Evolutionary conservation across 2,888 invertebrate genomes (phyloP), one percentile per base, ranked within the genome.

Genomic region (Phalera bucephala): DNA sequence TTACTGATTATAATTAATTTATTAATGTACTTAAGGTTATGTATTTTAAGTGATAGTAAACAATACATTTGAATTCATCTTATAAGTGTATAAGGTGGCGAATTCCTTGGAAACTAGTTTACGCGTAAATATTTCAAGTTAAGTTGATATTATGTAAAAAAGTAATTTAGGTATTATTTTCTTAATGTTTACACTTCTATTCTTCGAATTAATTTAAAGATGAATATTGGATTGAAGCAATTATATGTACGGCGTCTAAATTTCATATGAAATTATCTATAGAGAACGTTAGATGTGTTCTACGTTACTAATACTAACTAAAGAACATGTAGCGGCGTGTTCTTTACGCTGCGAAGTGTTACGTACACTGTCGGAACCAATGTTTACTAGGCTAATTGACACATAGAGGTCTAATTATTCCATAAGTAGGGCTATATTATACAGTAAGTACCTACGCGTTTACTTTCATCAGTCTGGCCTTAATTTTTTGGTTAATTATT

Each of bases 341-440:
- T 51, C 63, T 68, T 52, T 62, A 56, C 66, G 65, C 72, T 69
- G 69, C 50, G 67, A 55, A 48, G 46, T 40, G 40, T 53, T 67
- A 60, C 54, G 59, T 50, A 67, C 71, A 66, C 67, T 55, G 65
- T 76, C 56, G 69, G 86, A 86, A 84, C 87, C 87, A 86, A 86
- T 83, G 70, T 78, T 71, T 52, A 66, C 45, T 85, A 83, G 73
- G 70, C 58, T 80, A 74, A 72, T 58, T 51, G 51, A 72, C 63
- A 71, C 63, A 58, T 71, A 76, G 67, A 74, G 65, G 62, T 80
- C 64, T 76, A 78, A 73, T 72, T 77, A 79, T 64, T 62, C 61
- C 64, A 21, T 76, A 67, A 64, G 69, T 80, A 78, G 71, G 45
- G 55, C 45, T 64, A 60, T 68, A 56, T 40, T 43, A 43, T 52